Evolutionary conservation across 1,140 invertebrate genomes (phyloP).

Genomic region (Uloborus diversus): DNA sequence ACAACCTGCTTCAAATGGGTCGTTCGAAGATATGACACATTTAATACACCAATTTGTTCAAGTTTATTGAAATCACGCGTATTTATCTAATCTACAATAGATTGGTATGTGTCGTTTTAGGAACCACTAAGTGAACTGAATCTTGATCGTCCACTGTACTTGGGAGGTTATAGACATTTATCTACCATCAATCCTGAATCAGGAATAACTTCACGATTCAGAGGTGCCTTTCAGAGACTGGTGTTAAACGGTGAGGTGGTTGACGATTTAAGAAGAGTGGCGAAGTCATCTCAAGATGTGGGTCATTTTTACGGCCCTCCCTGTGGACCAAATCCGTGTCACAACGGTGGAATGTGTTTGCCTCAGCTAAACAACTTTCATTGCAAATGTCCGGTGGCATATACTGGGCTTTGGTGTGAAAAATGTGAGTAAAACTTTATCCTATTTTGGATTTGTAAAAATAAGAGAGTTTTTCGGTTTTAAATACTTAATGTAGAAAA

Average conservation of each 20-base stretch:
- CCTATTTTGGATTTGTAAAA: constrained; percentile 54
- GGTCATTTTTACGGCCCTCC: constrained; percentile 75
- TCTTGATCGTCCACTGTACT: constrained; percentile 80
- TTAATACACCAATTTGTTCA: no score
- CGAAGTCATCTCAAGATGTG: constrained; percentile 67
- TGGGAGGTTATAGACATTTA: constrained; percentile 82
- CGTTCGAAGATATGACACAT: no score
- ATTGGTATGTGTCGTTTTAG: no score
- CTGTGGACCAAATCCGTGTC: constrained; percentile 74
- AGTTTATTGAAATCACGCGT: no score
- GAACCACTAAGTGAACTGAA: constrained; percentile 83
- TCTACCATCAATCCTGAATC: constrained; percentile 77
- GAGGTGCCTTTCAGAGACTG: constrained; percentile 84
- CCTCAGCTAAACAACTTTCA: constrained; percentile 76
- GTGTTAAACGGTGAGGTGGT: constrained; percentile 78
- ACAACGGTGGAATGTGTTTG: constrained; percentile 79
- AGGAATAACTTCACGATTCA: constrained; percentile 77
- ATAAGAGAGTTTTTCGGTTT: neutral
- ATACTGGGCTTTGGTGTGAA: constrained; percentile 77
- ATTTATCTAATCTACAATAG: no score
- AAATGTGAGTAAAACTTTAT: constrained; percentile 70
- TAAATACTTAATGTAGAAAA: no score
- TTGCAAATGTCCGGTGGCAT: constrained; percentile 76
- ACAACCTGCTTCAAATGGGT: no score
- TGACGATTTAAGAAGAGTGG: constrained; percentile 66